Evolutionary conservation across 2,797 vertebrate genomes (phyloP), one percentile per base, ranked within the genome.

Genomic region (Menidia menidia): DNA sequence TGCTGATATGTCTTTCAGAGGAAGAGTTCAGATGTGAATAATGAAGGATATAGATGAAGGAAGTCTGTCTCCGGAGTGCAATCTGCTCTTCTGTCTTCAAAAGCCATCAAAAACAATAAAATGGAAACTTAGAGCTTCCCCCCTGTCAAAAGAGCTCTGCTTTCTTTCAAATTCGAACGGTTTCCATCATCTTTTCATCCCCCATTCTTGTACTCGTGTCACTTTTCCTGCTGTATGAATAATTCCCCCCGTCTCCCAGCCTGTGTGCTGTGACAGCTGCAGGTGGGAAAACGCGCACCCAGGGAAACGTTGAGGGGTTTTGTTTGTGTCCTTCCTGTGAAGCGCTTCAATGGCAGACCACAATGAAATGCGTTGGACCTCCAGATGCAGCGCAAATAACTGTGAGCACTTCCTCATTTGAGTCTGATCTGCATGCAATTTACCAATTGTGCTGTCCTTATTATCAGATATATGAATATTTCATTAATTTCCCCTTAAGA

Each of bases 11-110:
- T 74, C 51, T 69, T 65, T 69, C 44, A 39, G 88, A 77, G 71
- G 88, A 88, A 71, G 68, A 72, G 61, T 82, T 68, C 16, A 76
- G 73, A 70, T 59, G 62, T 54, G 82, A 77, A 84, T 77, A 66
- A 84, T 60, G 60, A 72, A 71, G 73, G 75, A 83, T 72, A 67
- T 51, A 81, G 56, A 84, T 64, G 63, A 63, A 77, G 74, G 84
- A 85, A 66, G 75, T 74, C 63, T 54, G 67, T 69, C 75, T 77
- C 62, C 54, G 53, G 56, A 25, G 53, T 3, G 19, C 18, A 31
- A 81, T 54, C 63, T 57, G 65, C 10, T 18, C 64, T 61, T 73
- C 47, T 76, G 77, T 80, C 60, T 66, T 60, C 62, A 42, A 58
- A 78, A 73, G 33, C 16, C 44, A 2, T 64, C 10, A 32, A 63